A percentile compares a stretch with the other conserved stretches of the same genome.
These are phyloP conservation scores for Conomelus anceps DNA, from an alignment of 2,888 invertebrate species.

Conservation along the genomic window DNA sequence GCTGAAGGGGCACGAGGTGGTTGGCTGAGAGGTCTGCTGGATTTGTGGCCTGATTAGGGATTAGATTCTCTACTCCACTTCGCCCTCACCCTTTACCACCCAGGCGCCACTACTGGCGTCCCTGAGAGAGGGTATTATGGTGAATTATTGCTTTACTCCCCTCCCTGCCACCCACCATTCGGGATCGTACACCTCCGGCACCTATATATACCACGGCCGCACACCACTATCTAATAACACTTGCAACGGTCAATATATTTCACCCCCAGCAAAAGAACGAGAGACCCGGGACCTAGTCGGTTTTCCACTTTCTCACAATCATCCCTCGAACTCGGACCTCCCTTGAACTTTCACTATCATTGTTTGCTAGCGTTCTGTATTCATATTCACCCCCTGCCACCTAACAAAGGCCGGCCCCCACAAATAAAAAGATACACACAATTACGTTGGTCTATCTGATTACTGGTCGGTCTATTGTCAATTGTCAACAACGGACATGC, in stretches of 20 bases:
- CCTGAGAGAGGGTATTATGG: constrained; percentile 5
- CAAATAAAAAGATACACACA: neutral
- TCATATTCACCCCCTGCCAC: neutral
- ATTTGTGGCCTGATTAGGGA: constrained; percentile 12
- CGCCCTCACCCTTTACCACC: neutral
- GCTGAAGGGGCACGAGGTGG: neutral
- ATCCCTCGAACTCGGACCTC: neutral
- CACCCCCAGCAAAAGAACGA: constrained; percentile 1
- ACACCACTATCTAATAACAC: constrained; percentile 6
- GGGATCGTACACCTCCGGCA: neutral
- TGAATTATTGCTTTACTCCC: neutral
- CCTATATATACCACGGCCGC: neutral
- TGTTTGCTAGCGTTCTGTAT: neutral
- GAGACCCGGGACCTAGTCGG: neutral
- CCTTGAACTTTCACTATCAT: neutral
- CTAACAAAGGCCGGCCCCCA: neutral
- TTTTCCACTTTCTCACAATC: neutral
- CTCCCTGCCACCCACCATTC: neutral
- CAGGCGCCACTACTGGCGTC: neutral
- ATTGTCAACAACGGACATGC: neutral
- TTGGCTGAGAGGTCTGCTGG: constrained; percentile 1
- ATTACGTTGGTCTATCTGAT: neutral
- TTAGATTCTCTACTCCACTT: neutral
- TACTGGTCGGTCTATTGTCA: no score
- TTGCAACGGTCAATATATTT: constrained; percentile 10